Base-by-base conservation (phyloP, 1,140 invertebrate species). In the Drosophila persimilis region DNA sequence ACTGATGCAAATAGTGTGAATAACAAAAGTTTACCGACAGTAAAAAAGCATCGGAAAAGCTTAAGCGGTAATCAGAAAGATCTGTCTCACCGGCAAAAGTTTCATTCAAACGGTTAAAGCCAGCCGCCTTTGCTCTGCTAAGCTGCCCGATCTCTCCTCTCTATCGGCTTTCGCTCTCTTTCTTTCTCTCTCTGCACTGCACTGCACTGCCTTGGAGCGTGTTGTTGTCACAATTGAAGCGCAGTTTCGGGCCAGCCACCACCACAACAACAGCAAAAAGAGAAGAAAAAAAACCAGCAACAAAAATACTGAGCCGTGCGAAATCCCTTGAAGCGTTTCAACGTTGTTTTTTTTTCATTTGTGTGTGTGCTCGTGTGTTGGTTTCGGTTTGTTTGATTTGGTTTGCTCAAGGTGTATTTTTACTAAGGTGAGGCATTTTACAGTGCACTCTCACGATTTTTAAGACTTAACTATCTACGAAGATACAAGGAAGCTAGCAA, bases 311-410 rank as follows among this genome's bases (percentile, higher is more conserved):
- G 61, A 64, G 62, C 45, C 63, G 74, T 75, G 72, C 79, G 56
- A 84, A 84, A 86, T 85, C 81, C 81, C 81, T 85, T 85, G 81
- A 85, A 86, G 81, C 81, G 81, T 85, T 85, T 74, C 71, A 73
- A 75, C 24, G 3, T 26, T 26, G 24, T 26, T 26, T 26, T 26
- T 26, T 26, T 69, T 59, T 62, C 20, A 55, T 50, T 58, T 51
- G 56, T 65, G 46, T 67, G 64, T 54, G 50, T 31, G 13, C 41
- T 50, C 56, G 73, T 52, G 71, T 69, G 62, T 67, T 80, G 51
- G 80, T 73, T 80, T 85, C 81, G 77, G 73, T 80, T 85, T 85
- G 80, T 85, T 84, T 84, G 80, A 85, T 80, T 84, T 86, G 73
- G 73, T 81, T 85, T 81, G 35, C 11, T 39, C 35, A 8, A 13